Evolutionary conservation across 2,888 invertebrate species (phyloP).

Genomic region (Salticus scenicus): DNA sequence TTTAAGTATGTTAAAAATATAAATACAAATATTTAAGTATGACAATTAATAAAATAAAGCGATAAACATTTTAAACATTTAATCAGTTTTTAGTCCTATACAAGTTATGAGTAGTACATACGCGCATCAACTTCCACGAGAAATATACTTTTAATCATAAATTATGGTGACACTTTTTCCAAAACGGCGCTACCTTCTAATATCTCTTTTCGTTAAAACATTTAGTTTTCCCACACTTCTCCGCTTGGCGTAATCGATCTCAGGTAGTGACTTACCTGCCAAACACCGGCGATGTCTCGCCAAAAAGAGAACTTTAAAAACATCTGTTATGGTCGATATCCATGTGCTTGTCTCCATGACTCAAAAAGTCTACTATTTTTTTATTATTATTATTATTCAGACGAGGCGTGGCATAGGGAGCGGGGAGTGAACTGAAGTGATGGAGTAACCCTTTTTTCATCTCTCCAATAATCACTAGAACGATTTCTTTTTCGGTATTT

Average conservation of each 20-base stretch:
- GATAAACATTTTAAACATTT: no score
- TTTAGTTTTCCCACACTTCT: not conserved
- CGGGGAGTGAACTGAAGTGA: slow-evolving; percentile 13
- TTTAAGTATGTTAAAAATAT: no score
- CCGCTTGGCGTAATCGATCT: slow-evolving; percentile 23
- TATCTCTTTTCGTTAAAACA: not conserved
- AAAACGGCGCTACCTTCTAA: not conserved
- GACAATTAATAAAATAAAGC: no score
- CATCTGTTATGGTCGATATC: slow-evolving; percentile 63
- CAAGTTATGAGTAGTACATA: no score
- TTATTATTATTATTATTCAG: slow-evolving; percentile 31
- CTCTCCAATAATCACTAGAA: slow-evolving; percentile 64
- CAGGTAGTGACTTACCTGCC: slow-evolving; percentile 20
- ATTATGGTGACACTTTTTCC: no score
- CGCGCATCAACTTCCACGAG: no score
- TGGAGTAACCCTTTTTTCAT: slow-evolving; percentile 49
- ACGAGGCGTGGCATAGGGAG: slow-evolving; percentile 30
- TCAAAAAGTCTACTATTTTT: slow-evolving; percentile 23
- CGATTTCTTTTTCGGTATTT: slow-evolving; percentile 35
- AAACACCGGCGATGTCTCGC: slow-evolving; percentile 19
- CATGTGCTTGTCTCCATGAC: slow-evolving; percentile 61
- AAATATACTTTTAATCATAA: no score
- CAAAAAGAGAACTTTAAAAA: slow-evolving; percentile 30
- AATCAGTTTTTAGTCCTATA: no score
- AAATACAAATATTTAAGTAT: no score